Conservation (phyloP, 37 sponge, comb jelly and placozoan species). For the Petrosia ficiformis region DNA sequence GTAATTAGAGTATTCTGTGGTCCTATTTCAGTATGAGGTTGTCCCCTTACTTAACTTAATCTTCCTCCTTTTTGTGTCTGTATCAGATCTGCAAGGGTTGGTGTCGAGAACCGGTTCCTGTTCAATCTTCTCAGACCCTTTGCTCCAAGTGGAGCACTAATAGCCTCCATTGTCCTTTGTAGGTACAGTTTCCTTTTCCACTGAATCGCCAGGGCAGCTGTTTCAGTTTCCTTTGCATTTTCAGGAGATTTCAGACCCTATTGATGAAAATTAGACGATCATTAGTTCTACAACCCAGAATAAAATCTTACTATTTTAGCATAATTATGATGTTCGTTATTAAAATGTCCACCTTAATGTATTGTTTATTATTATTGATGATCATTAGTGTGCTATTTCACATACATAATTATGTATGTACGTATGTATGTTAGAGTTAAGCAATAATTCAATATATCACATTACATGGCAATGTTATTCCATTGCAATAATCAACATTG, state of each 20-base stretch:
- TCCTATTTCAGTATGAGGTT: no score
- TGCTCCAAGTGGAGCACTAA: conserved; percentile 54
- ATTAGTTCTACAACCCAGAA: neutral
- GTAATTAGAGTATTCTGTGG: neutral
- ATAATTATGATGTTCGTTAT: no score
- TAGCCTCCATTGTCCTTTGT: conserved; percentile 63
- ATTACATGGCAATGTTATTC: no score
- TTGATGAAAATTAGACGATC: neutral
- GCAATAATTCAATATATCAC: no score
- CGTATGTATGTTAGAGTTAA: neutral
- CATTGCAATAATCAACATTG: no score
- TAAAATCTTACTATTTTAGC: neutral
- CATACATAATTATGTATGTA: no score
- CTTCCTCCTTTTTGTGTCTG: neutral
- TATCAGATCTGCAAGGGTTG: neutral
- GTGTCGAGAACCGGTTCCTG: neutral
- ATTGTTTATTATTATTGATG: neutral
- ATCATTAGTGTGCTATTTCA: no score
- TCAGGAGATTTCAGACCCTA: conserved; percentile 37
- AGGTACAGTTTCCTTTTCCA: conserved; percentile 80
- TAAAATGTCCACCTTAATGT: neutral
- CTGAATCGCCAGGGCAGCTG: conserved; percentile 38
- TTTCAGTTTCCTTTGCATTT: conserved; percentile 23
- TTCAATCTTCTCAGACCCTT: conserved; percentile 72
- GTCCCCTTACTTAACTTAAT: no score